A percentile compares a stretch with the other conserved stretches of the same genome.
Evolutionary conservation across 1,140 invertebrate genomes (phyloP).

Genomic region (Proales similis): DNA sequence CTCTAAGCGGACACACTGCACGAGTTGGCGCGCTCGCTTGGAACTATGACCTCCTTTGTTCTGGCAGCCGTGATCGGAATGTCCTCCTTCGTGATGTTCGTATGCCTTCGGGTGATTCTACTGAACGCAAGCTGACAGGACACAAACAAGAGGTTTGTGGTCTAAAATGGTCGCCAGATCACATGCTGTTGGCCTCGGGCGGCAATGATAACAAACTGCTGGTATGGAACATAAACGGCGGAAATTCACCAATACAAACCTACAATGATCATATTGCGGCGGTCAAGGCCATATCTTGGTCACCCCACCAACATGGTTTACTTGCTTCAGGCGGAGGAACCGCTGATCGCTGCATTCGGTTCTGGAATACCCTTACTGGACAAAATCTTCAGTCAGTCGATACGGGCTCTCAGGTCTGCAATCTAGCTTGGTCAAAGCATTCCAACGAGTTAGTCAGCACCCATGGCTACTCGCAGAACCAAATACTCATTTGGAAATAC

Average conservation of each 20-base stretch:
- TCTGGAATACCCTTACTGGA: constrained; percentile 98
- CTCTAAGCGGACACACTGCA: constrained; percentile 82
- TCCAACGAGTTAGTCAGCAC: constrained; percentile 80
- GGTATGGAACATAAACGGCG: constrained; percentile 72
- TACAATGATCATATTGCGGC: constrained; percentile 96
- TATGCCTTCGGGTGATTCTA: constrained; percentile 63
- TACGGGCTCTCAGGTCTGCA: constrained; percentile 96
- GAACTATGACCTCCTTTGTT: constrained; percentile 94
- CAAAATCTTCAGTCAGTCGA: constrained; percentile 98
- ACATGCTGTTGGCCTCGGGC: constrained; percentile 92
- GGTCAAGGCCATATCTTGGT: constrained; percentile 95
- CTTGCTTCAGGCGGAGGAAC: constrained; percentile 95
- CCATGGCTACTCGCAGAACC: constrained; percentile 98
- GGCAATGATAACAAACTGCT: constrained; percentile 97
- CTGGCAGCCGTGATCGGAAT: constrained; percentile 83
- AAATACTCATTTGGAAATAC: constrained; percentile 99
- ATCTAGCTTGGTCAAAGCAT: constrained; percentile 98
- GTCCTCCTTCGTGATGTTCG: constrained; percentile 91
- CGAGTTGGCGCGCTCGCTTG: constrained; percentile 77
- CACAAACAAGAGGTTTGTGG: constrained; percentile 97
- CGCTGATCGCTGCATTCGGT: constrained; percentile 76
- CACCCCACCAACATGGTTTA: constrained; percentile 94
- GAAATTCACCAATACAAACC: constrained; percentile 62
- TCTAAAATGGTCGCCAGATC: constrained; percentile 98
- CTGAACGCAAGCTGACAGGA: constrained; percentile 62